Base-by-base conservation (phyloP, 2,797 vertebrate species). In the Malurus splendens region DNA sequence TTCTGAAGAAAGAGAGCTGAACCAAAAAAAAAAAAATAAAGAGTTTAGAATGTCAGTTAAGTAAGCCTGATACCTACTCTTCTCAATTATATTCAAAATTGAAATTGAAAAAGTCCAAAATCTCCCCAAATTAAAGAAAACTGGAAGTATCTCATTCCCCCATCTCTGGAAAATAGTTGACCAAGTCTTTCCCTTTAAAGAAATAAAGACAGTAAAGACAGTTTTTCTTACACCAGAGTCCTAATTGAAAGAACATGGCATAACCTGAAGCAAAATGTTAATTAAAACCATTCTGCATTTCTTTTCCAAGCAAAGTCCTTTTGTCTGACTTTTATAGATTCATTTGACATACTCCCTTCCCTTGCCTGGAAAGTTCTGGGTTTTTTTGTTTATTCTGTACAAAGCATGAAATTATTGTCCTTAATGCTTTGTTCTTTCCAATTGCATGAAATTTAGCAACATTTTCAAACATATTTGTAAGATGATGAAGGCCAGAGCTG, bases 181-280 rank as follows among this genome's bases (percentile, higher is more conserved):
- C 14, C 52, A 55, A 66, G n/a, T 74, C 75, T 93, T 92, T 93
- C 82, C 67, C 88, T 94, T 93, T 86, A 93, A 92, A 86, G 62
- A 80, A 80, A 33, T 60, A 93, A 87, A 76, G 82, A 50, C 80
- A 89, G 90, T 94, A 24, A 12, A 94, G 81, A 87, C 42, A 73
- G 86, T 32, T 77, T 61, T 93, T 82, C 68, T 94, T 76, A 92
- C 59, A 89, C 77, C 47, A 78, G 89, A 93, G 47, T 59, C 82
- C 79, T 94, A 94, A 93, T 80, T 94, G 92, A 93, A 96, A 95
- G 38, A 96, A 83, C 39, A 94, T 95, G 91, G 87, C 81, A 91
- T 86, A 79, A 95, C 92, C 92, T 82, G 91, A 85, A 95, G 90
- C 83, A 94, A 96, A 95, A 90, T 41, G 55, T 77, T 94, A 94